Evolutionary conservation across 2,888 invertebrate species (phyloP), one percentile per base, ranked within the genome.

Genomic region (Abscondita cerata): DNA sequence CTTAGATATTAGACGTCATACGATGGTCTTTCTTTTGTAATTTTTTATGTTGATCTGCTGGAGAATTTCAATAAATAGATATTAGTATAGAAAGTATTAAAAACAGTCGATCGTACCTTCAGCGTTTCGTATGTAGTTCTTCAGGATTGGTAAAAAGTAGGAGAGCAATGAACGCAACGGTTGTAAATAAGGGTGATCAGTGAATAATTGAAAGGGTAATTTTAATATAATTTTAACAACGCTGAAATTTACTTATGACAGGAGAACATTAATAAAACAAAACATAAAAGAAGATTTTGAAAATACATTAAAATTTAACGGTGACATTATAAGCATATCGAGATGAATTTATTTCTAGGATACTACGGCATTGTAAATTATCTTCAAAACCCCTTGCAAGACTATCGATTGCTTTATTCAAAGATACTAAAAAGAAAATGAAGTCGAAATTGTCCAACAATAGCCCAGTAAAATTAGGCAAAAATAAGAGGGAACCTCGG

Each of bases 281-380:
- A n/a, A n/a, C n/a, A n/a, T n/a, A n/a, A n/a, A n/a, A 40, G 52
- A 56, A 61, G 64, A 67, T 60, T 70, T 71, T 69, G 68, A 63
- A 65, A 63, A 55, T 56, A 64, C 61, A 67, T 59, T 64, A 63
- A 62, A 61, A 65, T 75, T 89, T 88, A 61, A 96, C 86, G 51
- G 91, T 89, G 72, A 98, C 92, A 76, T 97, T 96, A 80, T 97
- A 97, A 1, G 97, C 97, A 82, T 96, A 96, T 82, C 97, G 90
- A 8, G 97, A 95, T 0, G 96, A 96, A 81, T 98, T 98, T 36
- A 98, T 95, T 84, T 98, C 98, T 68, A 98, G 83, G 75, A 96
- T 93, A 79, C 96, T 96, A 72, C 96, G 95, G 73, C 92, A 91
- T 74, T 90, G 90, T 1, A 96, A 84, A 78, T 93, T 91, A 69